A percentile compares a stretch with the other conserved stretches of the same genome.
Evolutionary conservation across 2,113 vertebrate species (phyloP).

Genomic region (Callopanchax toddi): DNA sequence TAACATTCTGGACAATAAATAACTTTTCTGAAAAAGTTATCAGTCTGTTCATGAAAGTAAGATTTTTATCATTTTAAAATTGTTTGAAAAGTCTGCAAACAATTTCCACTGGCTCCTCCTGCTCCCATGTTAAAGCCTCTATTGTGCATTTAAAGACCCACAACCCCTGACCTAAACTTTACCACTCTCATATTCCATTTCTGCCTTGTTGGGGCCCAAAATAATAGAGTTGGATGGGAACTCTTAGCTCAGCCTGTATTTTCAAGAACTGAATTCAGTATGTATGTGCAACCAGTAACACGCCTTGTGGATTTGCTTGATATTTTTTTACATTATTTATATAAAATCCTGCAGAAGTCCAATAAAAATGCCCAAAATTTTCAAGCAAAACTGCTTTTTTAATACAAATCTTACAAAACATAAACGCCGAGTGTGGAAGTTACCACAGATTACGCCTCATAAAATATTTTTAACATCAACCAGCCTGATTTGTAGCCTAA

Average conservation of each 20-base stretch:
- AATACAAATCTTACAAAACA: no score
- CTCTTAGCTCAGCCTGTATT: neutral
- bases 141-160: slow-evolving; percentile 63
- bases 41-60: no score
- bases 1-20: no score
- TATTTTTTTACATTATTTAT: neutral
- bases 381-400: no score
- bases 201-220: slow-evolving; percentile 44
- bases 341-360: neutral
- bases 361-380: no score
- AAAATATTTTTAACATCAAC: slow-evolving; percentile 7
- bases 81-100: slow-evolving; percentile 66
- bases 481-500: neutral
- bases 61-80: neutral
- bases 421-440: no score
- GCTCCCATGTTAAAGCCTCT: slow-evolving; percentile 58
- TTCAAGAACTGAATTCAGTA: no score
- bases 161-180: slow-evolving; percentile 61
- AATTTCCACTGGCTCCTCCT: slow-evolving; percentile 58
- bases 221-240: slow-evolving; percentile 40
- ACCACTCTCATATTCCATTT: slow-evolving; percentile 23
- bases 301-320: no score
- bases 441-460: neutral
- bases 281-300: no score
- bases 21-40: no score